phyloP scores from a whole-genome alignment of 2,888 invertebrate species.

The Dasypogon diadema region DNA sequence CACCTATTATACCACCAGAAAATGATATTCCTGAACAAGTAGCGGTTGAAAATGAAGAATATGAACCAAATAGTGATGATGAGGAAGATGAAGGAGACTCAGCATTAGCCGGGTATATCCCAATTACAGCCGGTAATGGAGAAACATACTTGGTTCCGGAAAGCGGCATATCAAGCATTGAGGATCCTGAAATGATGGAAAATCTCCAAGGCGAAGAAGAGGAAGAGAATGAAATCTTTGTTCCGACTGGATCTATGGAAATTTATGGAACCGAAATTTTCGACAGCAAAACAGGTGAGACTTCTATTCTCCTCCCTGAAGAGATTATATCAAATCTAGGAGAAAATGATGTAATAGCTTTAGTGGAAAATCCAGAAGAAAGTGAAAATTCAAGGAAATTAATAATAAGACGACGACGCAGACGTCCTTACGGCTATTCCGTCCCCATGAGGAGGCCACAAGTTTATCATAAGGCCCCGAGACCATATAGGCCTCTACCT shows the following conservation, averaged over 20 bases:
- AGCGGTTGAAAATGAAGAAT: background rate
- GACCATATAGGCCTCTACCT: background rate
- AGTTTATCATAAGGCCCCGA: background rate
- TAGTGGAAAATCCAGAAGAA: slow-evolving; percentile 18
- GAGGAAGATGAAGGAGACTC: background rate
- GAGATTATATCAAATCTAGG: background rate
- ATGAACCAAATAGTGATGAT: background rate
- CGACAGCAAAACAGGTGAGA: slow-evolving; percentile 18
- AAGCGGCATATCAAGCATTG: slow-evolving; percentile 1
- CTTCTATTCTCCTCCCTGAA: slow-evolving; percentile 10
- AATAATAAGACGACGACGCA: background rate
- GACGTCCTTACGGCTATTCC: background rate
- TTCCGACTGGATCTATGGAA: slow-evolving; percentile 5
- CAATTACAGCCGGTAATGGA: slow-evolving; percentile 12
- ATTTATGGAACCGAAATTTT: background rate
- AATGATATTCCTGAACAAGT: background rate
- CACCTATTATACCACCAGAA: background rate
- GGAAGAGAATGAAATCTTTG: slow-evolving; percentile 1
- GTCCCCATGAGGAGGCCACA: background rate
- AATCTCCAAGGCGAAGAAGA: background rate
- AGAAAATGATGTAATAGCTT: slow-evolving; percentile 3
- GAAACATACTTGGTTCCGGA: slow-evolving; percentile 25
- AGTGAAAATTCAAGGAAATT: background rate
- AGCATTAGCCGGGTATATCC: slow-evolving; percentile 2
- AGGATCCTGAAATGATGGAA: background rate